phyloP scores from a whole-genome alignment of 2,113 vertebrate genomes.

The Corapipo altera region DNA sequence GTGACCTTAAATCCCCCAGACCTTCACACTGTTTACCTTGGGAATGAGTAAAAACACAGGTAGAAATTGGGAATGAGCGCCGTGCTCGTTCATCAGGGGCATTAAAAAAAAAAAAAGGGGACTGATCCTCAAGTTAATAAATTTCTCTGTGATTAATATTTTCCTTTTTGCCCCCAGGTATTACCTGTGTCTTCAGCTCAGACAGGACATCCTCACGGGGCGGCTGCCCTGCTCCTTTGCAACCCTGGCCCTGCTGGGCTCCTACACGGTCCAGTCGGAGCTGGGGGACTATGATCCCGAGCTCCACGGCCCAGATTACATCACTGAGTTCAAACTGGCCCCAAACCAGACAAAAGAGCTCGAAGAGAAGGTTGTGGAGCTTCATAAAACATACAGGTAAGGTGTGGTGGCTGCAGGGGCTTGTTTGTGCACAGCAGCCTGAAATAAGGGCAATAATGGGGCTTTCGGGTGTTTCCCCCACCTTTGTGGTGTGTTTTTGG shows the following conservation, averaged over 20 bases:
- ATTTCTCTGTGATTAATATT: background rate
- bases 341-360: constrained; percentile 94
- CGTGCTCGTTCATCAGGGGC: background rate
- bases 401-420: fast-evolving
- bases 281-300: constrained; percentile 93
- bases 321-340: constrained; percentile 88
- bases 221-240: constrained; percentile 96
- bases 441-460: background rate
- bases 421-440: background rate
- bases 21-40: fast-evolving
- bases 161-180: constrained; percentile 71
- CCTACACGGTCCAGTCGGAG: constrained; percentile 95
- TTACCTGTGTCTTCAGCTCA: constrained; percentile 92
- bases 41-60: background rate
- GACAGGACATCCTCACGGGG: constrained; percentile 89
- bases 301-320: constrained; percentile 83
- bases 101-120: background rate
- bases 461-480: background rate
- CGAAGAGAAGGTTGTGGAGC: constrained; percentile 94
- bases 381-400: constrained; percentile 94
- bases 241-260: constrained; percentile 91
- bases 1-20: background rate
- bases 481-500: background rate
- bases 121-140: background rate
- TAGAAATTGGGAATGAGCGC: background rate